These are phyloP conservation scores for Euplexia lucipara DNA, from an alignment of 2,888 invertebrate genomes.

Conservation along the genomic window DNA sequence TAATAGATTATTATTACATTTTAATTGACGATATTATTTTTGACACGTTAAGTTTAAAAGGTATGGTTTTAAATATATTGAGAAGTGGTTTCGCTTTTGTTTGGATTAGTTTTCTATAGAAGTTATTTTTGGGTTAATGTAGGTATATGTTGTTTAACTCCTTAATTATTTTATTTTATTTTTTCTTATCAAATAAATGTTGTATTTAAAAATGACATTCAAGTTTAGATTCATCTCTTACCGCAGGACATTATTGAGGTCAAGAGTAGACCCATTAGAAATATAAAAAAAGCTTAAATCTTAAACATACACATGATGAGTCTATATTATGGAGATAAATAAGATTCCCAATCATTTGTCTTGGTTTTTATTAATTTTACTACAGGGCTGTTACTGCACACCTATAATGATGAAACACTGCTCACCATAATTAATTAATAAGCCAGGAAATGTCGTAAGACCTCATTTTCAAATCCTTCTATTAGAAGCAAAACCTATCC, in stretches of 20 bases:
- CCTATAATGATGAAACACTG: neutral
- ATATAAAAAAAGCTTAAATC: too few species aligned
- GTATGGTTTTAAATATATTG: neutral
- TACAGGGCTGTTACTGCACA: too few species aligned
- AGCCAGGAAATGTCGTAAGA: conserved; percentile 45
- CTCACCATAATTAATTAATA: conserved; percentile 51
- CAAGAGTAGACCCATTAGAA: too few species aligned
- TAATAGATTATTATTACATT: conserved; percentile 62
- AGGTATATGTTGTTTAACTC: neutral
- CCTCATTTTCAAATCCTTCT: conserved; percentile 46
- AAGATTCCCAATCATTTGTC: too few species aligned
- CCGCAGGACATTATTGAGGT: too few species aligned
- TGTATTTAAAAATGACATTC: too few species aligned
- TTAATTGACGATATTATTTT: conserved; percentile 55
- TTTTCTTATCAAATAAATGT: too few species aligned
- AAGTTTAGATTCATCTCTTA: too few species aligned
- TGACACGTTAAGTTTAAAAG: conserved; percentile 41
- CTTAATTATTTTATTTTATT: too few species aligned
- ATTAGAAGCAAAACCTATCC: conserved; percentile 67
- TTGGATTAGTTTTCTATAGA: neutral
- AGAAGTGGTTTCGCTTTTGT: conserved; percentile 14
- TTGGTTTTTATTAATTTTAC: too few species aligned
- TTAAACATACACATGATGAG: too few species aligned
- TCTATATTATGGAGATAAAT: too few species aligned
- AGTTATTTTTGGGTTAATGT: neutral